A percentile compares a stretch with the other conserved stretches of the same genome.
Evolutionary conservation across 30 jellyfish, hydroid and myxozoan genomes (phyloP).

Genomic region (Mastigias papua): DNA sequence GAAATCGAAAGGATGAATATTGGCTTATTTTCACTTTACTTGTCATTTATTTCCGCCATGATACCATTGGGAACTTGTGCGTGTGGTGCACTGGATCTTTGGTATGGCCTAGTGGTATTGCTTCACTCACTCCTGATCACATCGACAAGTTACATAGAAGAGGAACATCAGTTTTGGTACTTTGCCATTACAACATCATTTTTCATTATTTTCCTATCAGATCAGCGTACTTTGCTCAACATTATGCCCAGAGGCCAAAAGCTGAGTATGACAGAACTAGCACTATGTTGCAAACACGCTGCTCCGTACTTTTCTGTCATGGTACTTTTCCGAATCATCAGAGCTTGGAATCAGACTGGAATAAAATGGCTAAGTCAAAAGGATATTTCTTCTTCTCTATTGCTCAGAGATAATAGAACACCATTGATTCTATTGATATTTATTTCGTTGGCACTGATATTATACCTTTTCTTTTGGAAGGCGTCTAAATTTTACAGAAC

Average conservation of each 20-base stretch:
- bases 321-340: conserved; percentile 13
- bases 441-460: background rate
- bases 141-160: conserved; percentile 93
- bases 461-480: background rate
- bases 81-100: background rate
- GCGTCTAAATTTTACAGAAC: background rate
- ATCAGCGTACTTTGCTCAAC: too few species aligned
- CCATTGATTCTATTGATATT: background rate
- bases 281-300: background rate
- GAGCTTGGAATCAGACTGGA: conserved; percentile 94
- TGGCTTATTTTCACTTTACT: background rate
- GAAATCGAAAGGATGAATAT: conserved; percentile 7
- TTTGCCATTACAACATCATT: conserved; percentile 45
- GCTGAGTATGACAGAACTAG: background rate
- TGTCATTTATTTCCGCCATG: background rate
- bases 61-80: background rate
- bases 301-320: background rate
- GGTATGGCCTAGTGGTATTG: background rate
- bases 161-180: conserved; percentile 92
- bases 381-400: conserved; percentile 55
- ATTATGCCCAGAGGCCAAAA: background rate
- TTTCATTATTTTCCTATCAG: background rate
- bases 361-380: conserved; percentile 66
- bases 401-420: background rate
- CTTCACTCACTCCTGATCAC: conserved; percentile 7